Conservation (phyloP, 2,113 vertebrate species). For the Lagopus muta region DNA sequence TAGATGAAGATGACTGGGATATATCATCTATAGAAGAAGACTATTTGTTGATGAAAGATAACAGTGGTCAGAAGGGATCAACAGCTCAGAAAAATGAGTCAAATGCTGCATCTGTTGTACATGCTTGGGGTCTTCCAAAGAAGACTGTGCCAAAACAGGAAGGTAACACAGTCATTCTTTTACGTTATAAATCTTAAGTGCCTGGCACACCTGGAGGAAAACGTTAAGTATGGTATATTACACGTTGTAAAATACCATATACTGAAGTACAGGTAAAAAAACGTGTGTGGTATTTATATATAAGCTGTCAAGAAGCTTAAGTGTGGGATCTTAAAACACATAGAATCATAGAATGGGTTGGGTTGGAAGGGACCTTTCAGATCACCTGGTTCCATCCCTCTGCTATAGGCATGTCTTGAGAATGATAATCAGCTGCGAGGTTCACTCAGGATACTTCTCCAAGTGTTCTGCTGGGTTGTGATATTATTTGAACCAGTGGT, state of each 20-base stretch:
- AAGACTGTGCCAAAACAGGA: conserved; percentile 77
- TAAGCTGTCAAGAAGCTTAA: neutral
- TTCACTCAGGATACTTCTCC: neutral
- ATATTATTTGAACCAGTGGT: neutral
- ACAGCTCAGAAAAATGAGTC: conserved; percentile 75
- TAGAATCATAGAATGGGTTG: neutral
- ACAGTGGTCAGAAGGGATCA: conserved; percentile 46
- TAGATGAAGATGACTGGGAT: conserved; percentile 86
- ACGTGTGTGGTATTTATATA: rapidly evolving
- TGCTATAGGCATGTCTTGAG: neutral
- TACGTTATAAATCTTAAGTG: neutral
- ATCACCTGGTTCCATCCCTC: too few species aligned
- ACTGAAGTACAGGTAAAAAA: neutral
- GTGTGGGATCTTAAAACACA: neutral
- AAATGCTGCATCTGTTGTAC: conserved; percentile 77
- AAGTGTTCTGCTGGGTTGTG: neutral
- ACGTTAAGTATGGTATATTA: neutral
- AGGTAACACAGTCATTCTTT: conserved; percentile 62
- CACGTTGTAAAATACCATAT: neutral
- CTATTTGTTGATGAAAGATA: conserved; percentile 59
- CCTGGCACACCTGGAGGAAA: neutral
- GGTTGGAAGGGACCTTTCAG: too few species aligned
- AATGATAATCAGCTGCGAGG: neutral
- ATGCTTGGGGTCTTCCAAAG: conserved; percentile 81
- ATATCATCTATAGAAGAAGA: conserved; percentile 88